These are phyloP conservation scores for Cranoglanis bouderius DNA, from an alignment of 2,113 vertebrate genomes.

Conservation along the genomic window DNA sequence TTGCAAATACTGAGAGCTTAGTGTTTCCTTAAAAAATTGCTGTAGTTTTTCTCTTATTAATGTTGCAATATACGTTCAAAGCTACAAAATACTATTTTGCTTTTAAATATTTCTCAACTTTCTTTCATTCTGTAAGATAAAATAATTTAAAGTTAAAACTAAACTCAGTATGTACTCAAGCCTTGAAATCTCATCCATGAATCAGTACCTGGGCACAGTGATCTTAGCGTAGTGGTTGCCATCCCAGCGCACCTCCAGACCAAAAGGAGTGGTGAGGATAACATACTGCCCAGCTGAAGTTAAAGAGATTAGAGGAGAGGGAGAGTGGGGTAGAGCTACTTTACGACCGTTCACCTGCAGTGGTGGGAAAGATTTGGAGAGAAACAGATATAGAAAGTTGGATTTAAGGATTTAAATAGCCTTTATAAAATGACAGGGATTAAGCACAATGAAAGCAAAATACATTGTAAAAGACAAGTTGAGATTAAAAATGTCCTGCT, in stretches of 20 bases:
- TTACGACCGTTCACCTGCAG: slow-evolving; percentile 71
- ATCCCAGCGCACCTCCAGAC: slow-evolving; percentile 78
- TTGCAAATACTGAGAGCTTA: background rate
- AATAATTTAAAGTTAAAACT: background rate
- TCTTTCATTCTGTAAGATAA: background rate
- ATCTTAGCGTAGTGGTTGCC: slow-evolving; percentile 79
- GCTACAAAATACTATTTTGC: background rate
- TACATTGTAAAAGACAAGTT: background rate
- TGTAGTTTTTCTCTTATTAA: background rate
- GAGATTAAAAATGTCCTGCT: background rate
- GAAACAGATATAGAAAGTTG: background rate
- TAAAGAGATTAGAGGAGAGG: slow-evolving; percentile 67
- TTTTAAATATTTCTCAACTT: background rate
- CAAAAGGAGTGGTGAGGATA: slow-evolving; percentile 74
- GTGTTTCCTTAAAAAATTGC: background rate
- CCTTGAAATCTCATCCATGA: too few species aligned
- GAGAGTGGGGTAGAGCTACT: slow-evolving; percentile 72
- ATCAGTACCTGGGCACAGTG: slow-evolving; percentile 69
- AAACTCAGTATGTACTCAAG: background rate
- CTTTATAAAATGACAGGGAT: background rate
- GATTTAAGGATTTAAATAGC: background rate
- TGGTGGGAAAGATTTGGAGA: background rate
- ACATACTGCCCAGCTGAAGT: slow-evolving; percentile 76
- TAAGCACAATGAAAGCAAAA: background rate
- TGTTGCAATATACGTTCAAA: background rate